phyloP scores from a whole-genome alignment of 1,140 invertebrate species.

The Orius insidiosus region DNA sequence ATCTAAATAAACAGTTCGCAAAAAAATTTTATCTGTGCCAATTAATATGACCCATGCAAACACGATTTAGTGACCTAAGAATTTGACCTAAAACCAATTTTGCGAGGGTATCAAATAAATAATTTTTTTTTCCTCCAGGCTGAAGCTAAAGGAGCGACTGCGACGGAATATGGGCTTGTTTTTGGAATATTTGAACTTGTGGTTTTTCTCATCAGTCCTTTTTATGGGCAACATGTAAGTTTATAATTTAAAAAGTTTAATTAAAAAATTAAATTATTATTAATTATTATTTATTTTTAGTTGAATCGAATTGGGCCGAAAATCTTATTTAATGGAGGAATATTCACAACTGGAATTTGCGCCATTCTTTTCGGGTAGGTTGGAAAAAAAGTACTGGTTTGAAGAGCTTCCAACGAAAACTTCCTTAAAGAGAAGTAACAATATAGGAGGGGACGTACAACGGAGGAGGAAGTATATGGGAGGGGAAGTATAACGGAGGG shows the following conservation, averaged over 20 bases:
- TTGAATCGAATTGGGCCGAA: conserved; percentile 69
- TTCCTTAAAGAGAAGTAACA: no score
- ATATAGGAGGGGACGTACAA: no score
- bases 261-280: not conserved
- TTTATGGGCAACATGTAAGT: conserved; percentile 58
- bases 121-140: conserved; percentile 37
- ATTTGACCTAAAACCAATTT: not conserved
- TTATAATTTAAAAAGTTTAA: not conserved
- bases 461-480: no score
- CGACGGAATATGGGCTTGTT: conserved; percentile 77
- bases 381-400: not conserved
- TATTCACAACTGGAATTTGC: conserved; percentile 65
- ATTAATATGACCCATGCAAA: not conserved
- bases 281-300: conserved; percentile 24
- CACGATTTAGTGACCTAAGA: not conserved
- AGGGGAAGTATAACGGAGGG: no score
- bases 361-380: conserved; percentile 70
- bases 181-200: conserved; percentile 87
- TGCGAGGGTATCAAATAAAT: not conserved
- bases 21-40: no score
- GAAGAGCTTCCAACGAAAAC: no score
- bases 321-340: conserved; percentile 67
- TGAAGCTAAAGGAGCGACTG: conserved; percentile 64
- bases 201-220: conserved; percentile 71
- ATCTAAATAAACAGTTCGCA: no score